Evolutionary conservation across 1,140 invertebrate genomes (phyloP), one percentile per base, ranked within the genome.

Genomic region (Microplitis mediator): DNA sequence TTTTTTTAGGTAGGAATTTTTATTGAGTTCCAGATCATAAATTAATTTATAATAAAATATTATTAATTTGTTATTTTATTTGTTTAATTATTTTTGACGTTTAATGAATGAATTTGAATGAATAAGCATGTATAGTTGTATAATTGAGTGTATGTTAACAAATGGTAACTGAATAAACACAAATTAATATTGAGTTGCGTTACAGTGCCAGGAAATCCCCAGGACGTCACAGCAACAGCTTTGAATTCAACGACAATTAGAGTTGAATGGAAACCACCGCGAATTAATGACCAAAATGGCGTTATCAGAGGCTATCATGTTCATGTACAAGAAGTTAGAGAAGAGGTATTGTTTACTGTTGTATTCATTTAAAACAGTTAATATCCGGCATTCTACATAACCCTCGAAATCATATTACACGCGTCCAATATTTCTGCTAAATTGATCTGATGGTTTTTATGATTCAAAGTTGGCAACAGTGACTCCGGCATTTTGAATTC

Each of bases 301-400:
- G 93, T 98, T 64, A 98, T 99, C 76, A 91, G 96, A 39, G 97
- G 97, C 3, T 99, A 98, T 86, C 97, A 98, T 80, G 95, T 99
- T 64, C 95, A 98, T 83, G 93, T 97, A 2, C 95, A 97, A 85
- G 97, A 98, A 90, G 90, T 95, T 8, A 91, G 93, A 80, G 92
- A 95, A 80, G 93, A 95, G 90, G 94, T 95, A 81, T 81, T 34
- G 4, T 9, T 45, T 8, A 45, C 11, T 8, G 3, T 45, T 45
- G 8, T 45, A 9, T 45, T 11, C 11, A 45, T 23, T 23, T 23
- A 23, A 23, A 23, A 23, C 2, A 23, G 23, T 23, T 23, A 23
- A 23, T 23, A 23, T 2, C 0, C 23, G 2, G 23, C 23, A 23
- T 23, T 2, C 23, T 1, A 23, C 23, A 23, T 23, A 23, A 23